A percentile compares a stretch with the other conserved stretches of the same genome.
phyloP scores from a whole-genome alignment of 2,797 vertebrate species.

The Manis crassicaudata region DNA sequence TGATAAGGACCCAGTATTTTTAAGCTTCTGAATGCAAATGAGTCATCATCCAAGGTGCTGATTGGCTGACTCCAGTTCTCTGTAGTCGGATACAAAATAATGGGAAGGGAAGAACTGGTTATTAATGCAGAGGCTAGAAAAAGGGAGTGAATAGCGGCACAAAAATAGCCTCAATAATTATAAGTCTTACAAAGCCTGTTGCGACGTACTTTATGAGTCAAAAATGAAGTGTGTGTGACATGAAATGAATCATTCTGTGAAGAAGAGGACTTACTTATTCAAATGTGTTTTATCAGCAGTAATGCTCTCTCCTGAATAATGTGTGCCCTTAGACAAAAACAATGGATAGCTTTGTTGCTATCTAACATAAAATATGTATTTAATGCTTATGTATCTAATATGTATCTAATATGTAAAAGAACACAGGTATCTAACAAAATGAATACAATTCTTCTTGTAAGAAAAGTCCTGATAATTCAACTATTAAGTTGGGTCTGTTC shows the following conservation, averaged over 20 bases:
- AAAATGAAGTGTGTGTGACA: slow-evolving; percentile 84
- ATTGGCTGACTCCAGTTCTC: slow-evolving; percentile 81
- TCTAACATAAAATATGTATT: slow-evolving; percentile 25
- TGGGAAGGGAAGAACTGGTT: slow-evolving; percentile 82
- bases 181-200: slow-evolving; percentile 82
- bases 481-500: neutral
- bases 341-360: slow-evolving; percentile 52
- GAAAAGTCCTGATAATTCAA: slow-evolving; percentile 36
- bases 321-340: slow-evolving; percentile 60
- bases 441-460: neutral
- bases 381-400: neutral
- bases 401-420: neutral
- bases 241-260: slow-evolving; percentile 83
- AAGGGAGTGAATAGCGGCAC: slow-evolving; percentile 78
- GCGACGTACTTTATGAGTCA: slow-evolving; percentile 83
- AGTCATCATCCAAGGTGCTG: slow-evolving; percentile 78
- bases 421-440: neutral
- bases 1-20: slow-evolving; percentile 79
- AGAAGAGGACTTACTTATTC: slow-evolving; percentile 79
- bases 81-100: slow-evolving; percentile 84
- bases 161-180: slow-evolving; percentile 87
- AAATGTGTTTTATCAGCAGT: slow-evolving; percentile 80
- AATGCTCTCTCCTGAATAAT: slow-evolving; percentile 74
- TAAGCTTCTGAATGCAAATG: slow-evolving; percentile 80
- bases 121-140: slow-evolving; percentile 83